Conservation (phyloP, 2,888 invertebrate genomes). For the Molanna angustata region DNA sequence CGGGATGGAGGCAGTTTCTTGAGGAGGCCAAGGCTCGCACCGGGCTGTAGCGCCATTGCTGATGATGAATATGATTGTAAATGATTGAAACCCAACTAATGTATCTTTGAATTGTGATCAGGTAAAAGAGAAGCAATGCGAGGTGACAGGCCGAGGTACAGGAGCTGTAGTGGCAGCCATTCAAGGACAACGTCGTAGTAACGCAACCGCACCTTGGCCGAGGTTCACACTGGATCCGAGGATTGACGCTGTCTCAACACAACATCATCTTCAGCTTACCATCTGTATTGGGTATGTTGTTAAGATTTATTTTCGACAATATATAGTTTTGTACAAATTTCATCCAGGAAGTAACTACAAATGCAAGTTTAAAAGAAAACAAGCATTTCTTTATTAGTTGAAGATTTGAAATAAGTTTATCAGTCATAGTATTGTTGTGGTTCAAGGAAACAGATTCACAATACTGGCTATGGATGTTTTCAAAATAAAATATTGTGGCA, state of each 20-base stretch:
- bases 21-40: too few species aligned
- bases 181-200: constrained; percentile 77
- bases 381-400: not conserved
- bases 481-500: too few species aligned
- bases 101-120: constrained; percentile 33
- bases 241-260: constrained; percentile 76
- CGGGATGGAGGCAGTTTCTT: too few species aligned
- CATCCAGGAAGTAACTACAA: too few species aligned
- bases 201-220: constrained; percentile 85
- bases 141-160: constrained; percentile 71
- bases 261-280: constrained; percentile 74
- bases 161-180: constrained; percentile 79
- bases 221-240: constrained; percentile 83
- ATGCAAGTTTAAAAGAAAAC: not conserved
- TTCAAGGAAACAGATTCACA: too few species aligned
- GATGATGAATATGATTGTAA: too few species aligned
- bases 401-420: not conserved
- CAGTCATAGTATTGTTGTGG: too few species aligned
- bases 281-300: constrained; percentile 69
- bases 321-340: too few species aligned
- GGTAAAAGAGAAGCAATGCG: constrained; percentile 43
- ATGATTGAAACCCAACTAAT: not conserved
- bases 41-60: too few species aligned
- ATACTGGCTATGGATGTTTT: too few species aligned
- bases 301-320: not conserved